Evolutionary conservation across 2,113 vertebrate species (phyloP).

Genomic region (Labeo rohita): DNA sequence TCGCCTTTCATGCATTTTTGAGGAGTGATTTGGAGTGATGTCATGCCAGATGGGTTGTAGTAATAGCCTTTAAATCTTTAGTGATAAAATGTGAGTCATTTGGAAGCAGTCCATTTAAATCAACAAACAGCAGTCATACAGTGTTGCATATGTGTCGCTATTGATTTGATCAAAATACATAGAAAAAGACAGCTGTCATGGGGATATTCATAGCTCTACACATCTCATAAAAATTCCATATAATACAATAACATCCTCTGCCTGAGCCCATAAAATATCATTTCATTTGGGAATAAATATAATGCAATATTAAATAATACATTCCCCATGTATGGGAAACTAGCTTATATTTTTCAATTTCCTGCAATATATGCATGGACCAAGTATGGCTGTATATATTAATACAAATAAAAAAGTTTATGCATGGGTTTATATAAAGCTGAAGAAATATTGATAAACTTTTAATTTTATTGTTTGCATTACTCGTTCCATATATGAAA

Average conservation of each 20-base stretch:
- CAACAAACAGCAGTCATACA: neutral
- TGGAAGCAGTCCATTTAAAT: slow-evolving; percentile 10
- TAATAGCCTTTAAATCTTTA: slow-evolving; percentile 24
- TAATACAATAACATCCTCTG: slow-evolving; percentile 6
- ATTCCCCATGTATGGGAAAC: too few relatives aligned
- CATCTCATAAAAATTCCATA: slow-evolving; percentile 3
- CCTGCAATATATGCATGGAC: too few relatives aligned
- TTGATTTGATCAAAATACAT: slow-evolving; percentile 2
- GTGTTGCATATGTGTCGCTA: neutral
- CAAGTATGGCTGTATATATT: too few relatives aligned
- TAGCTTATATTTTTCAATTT: too few relatives aligned
- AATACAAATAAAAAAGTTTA: too few relatives aligned
- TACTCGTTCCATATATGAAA: too few relatives aligned
- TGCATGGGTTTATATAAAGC: too few relatives aligned
- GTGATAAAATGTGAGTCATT: neutral
- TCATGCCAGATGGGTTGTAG: slow-evolving; percentile 16
- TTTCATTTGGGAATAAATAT: too few relatives aligned
- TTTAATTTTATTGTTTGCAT: too few relatives aligned
- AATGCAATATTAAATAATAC: neutral
- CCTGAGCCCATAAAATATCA: neutral
- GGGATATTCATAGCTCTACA: neutral
- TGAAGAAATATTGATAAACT: too few relatives aligned
- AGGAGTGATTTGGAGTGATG: slow-evolving; percentile 19
- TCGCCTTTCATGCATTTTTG: slow-evolving; percentile 26
- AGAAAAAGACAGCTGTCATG: neutral